Base-by-base conservation (phyloP, 2,888 invertebrate genomes). In the Carcina quercana region DNA sequence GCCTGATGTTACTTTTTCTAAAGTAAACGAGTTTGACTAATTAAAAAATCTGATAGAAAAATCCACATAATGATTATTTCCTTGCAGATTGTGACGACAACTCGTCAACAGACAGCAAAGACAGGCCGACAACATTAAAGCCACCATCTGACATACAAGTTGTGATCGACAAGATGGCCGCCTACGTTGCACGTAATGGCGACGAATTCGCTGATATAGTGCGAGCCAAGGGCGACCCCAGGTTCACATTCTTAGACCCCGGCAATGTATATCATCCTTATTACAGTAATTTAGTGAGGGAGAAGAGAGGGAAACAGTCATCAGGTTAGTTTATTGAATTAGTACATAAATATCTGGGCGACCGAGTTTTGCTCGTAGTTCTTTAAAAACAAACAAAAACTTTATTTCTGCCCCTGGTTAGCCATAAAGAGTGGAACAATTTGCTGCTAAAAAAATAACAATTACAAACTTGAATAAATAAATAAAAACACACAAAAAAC, bases 81-180 rank as follows among this genome's bases (percentile, higher is more conserved):
- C 59, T 17, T 7, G 26, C 34, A 87, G 85, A 64, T 53, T 64
- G 50, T 14, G 76, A 76, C 35, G 75, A 71, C 30, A 59, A 52
- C 2, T 66, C 75, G 0, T 70, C 85, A 30, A 51, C 55, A 1
- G 72, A 69, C 29, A 59, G 60, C 44, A 68, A 59, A 45, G 59
- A 58, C n/a, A 55, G 53, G 26, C 69, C 71, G 0, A 62, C 76
- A 0, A 79, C 88, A 15, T 70, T 85, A 6, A 73, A 87, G 2
- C 97, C 97, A 0, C 91, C 95, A 0, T 90, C 91, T 3, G 95
- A 95, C 50, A 83, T 93, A 1, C 91, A 92, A 59, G 86, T 93
- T 12, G 93, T 98, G 5, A 93, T 99, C 35, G 96, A 97, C 70
- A 97, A 97, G 73, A 97, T 98, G 90, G 98, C 98, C 1, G 90